Evolutionary conservation across 1,140 invertebrate genomes (phyloP).

Genomic region (Panonychus citri): DNA sequence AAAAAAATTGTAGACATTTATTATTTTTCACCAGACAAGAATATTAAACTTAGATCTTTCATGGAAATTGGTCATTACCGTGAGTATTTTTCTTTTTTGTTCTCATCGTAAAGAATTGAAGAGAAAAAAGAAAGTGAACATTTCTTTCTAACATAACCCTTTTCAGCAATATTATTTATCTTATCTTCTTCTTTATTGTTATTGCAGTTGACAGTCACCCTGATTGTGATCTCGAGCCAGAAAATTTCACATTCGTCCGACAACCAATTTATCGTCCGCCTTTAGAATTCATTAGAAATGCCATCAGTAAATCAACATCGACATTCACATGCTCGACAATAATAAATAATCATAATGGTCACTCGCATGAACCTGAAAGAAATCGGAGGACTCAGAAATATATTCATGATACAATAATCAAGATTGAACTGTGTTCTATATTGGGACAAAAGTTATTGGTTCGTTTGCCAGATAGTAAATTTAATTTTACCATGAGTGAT

Average conservation of each 20-base stretch:
- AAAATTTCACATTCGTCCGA: slow-evolving; percentile 9
- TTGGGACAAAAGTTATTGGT: too few species aligned
- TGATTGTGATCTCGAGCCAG: slow-evolving; percentile 3
- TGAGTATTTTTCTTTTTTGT: not conserved
- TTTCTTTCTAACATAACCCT: not conserved
- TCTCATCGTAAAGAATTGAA: too few species aligned
- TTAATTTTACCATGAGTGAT: too few species aligned
- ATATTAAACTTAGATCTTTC: slow-evolving; percentile 5
- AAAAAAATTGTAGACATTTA: slow-evolving; percentile 11
- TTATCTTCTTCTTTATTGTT: not conserved
- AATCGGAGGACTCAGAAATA: too few species aligned
- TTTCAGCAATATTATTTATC: not conserved
- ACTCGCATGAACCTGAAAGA: too few species aligned
- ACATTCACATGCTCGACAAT: too few species aligned
- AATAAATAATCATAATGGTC: too few species aligned
- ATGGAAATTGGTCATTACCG: slow-evolving; percentile 6
- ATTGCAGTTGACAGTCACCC: not conserved
- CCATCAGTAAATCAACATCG: too few species aligned
- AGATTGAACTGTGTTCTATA: too few species aligned
- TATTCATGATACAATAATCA: too few species aligned
- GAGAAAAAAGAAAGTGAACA: not conserved
- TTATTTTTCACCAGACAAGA: slow-evolving; percentile 6
- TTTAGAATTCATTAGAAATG: slow-evolving; percentile 6
- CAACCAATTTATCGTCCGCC: slow-evolving; percentile 9
- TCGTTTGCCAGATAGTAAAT: too few species aligned